phyloP scores from a whole-genome alignment of 2,797 vertebrate genomes.

The Cuculus canorus region DNA sequence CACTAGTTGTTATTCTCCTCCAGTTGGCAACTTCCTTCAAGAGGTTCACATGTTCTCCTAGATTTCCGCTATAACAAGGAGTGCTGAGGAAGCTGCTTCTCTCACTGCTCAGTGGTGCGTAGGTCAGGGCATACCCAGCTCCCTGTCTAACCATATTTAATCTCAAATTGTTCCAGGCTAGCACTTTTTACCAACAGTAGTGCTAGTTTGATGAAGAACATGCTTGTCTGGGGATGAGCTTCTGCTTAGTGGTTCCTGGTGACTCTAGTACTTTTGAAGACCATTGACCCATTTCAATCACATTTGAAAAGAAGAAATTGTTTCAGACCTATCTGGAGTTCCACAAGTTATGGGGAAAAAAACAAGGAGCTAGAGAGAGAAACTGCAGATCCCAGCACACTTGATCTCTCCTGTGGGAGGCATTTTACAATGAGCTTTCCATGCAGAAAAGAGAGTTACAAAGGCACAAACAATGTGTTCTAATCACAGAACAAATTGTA shows the following conservation, averaged over 20 bases:
- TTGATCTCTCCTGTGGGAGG: neutral
- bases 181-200: neutral
- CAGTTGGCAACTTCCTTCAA: neutral
- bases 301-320: neutral
- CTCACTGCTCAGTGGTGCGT: too few species aligned
- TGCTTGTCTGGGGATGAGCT: rapidly evolving
- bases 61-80: neutral
- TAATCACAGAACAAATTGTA: neutral
- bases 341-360: neutral
- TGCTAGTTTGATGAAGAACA: rapidly evolving
- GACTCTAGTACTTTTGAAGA: neutral
- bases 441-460: neutral
- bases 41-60: neutral
- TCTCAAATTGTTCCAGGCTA: neutral
- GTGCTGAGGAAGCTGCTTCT: neutral
- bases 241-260: neutral
- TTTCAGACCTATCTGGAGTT: neutral
- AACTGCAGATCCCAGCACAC: neutral
- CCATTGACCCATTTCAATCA: neutral
- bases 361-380: neutral
- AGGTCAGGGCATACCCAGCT: neutral
- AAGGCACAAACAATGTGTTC: neutral
- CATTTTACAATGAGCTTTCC: neutral
- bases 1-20: neutral
- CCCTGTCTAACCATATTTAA: neutral